Conservation (phyloP, 2,888 invertebrate genomes). For the Ditula angustiorana region DNA sequence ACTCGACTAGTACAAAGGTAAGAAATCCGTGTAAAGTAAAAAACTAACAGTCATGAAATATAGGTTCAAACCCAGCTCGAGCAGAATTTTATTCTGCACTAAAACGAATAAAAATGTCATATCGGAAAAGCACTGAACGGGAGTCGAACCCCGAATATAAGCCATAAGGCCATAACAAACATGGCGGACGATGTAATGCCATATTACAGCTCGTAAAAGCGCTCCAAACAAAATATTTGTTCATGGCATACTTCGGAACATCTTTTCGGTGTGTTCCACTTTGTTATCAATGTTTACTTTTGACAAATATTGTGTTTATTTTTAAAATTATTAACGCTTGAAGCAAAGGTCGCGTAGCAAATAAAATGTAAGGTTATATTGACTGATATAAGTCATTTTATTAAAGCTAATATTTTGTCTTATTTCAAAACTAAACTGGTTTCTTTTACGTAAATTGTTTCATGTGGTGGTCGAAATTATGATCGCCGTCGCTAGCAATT, state of each 20-base stretch:
- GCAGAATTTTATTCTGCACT: background rate
- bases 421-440: no score
- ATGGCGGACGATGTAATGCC: constrained; percentile 55
- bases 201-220: constrained; percentile 57
- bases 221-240: constrained; percentile 60
- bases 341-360: no score
- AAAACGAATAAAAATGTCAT: background rate
- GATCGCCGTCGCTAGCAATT: no score
- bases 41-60: background rate
- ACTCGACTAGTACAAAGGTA: no score
- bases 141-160: constrained; percentile 14
- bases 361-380: no score
- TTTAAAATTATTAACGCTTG: no score
- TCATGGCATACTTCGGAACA: constrained; percentile 50
- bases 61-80: background rate
- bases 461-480: no score
- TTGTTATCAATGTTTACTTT: background rate
- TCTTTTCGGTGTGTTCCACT: constrained; percentile 42
- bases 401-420: no score
- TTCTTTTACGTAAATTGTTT: no score
- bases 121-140: constrained; percentile 9
- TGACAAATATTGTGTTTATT: background rate
- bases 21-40: no score
- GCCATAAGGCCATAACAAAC: constrained; percentile 42
- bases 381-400: no score